phyloP scores from a whole-genome alignment of 2,888 invertebrate species.

The Cryptops parisi region DNA sequence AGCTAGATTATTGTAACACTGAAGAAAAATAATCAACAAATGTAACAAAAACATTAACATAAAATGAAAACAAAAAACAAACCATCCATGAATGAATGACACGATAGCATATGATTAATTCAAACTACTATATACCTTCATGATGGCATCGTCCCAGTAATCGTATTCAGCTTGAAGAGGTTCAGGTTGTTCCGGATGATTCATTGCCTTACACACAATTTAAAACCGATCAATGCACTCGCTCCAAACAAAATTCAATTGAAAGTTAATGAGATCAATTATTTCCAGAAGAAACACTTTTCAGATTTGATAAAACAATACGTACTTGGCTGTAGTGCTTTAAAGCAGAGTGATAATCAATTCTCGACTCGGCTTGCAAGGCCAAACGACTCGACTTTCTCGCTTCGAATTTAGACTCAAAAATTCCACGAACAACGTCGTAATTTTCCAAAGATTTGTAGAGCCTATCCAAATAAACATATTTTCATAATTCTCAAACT shows the following conservation, averaged over 20 bases:
- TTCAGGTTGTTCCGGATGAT: not conserved
- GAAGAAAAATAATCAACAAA: not conserved
- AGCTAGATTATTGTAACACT: not conserved
- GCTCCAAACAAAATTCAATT: too few species aligned
- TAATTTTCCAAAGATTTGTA: conserved; percentile 4
- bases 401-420: not conserved
- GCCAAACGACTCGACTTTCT: not conserved
- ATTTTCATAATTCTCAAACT: not conserved
- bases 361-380: not conserved
- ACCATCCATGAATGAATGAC: not conserved
- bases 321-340: not conserved
- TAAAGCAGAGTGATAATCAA: not conserved
- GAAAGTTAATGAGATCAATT: too few species aligned
- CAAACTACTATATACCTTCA: not conserved
- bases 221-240: not conserved
- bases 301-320: too few species aligned
- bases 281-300: not conserved
- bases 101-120: not conserved
- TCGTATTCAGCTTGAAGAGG: not conserved
- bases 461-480: not conserved
- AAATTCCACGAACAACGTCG: conserved; percentile 3
- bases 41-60: too few species aligned
- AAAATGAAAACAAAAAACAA: too few species aligned
- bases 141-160: not conserved
- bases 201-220: not conserved